phyloP scores from a whole-genome alignment of 2,113 vertebrate genomes.

The Puntigrus tetrazona region DNA sequence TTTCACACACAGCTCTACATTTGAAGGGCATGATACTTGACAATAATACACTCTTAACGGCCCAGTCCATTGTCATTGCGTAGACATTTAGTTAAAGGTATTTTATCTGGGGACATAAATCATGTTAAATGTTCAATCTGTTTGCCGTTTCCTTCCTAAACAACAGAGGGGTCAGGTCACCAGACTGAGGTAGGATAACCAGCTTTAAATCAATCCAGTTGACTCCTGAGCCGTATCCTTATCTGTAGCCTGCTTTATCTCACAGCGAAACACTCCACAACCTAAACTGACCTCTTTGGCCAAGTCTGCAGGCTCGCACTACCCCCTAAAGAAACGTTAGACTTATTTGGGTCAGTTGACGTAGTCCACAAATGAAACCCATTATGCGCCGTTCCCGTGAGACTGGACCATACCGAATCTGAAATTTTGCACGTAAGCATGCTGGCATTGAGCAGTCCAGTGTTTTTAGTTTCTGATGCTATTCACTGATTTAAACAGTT shows the following conservation, averaged over 20 bases:
- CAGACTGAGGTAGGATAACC: neutral
- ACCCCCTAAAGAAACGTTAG: constrained; percentile 12
- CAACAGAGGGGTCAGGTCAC: constrained; percentile 15
- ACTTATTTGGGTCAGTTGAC: constrained; percentile 36
- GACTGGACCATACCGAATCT: constrained; percentile 6
- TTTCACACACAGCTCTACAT: neutral
- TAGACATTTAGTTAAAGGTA: neutral
- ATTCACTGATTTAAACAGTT: constrained; percentile 34
- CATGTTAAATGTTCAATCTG: constrained; percentile 6
- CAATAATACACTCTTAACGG: neutral
- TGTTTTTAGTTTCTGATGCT: constrained; percentile 15
- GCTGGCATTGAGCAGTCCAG: constrained; percentile 9
- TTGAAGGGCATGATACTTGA: neutral
- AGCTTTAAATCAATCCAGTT: constrained; percentile 34
- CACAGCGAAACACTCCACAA: neutral
- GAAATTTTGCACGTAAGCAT: constrained; percentile 27
- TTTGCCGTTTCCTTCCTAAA: constrained; percentile 36
- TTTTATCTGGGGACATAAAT: constrained; percentile 2
- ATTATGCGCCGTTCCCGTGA: constrained; percentile 27
- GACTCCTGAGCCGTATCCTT: constrained; percentile 3
- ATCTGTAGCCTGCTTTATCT: constrained; percentile 31
- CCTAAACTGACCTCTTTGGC: constrained; percentile 23
- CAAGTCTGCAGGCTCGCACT: constrained; percentile 1
- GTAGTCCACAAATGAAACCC: constrained; percentile 13
- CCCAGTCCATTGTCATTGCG: neutral